A percentile compares a stretch with the other conserved stretches of the same genome.
phyloP scores from a whole-genome alignment of 2,113 vertebrate genomes.

The Gallinago undulata region DNA sequence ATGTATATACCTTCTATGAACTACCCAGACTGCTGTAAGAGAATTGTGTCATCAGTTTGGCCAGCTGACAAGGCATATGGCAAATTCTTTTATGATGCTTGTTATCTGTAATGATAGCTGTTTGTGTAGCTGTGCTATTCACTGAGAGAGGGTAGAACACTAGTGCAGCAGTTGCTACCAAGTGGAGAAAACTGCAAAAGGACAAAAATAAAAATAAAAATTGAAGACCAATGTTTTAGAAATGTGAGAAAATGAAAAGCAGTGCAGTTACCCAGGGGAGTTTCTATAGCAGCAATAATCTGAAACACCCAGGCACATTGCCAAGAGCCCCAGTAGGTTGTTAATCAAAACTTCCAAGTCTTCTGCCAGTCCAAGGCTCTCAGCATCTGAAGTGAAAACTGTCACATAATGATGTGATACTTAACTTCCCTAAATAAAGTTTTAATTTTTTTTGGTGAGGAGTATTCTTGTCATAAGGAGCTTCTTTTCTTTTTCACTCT shows the following conservation, averaged over 20 bases:
- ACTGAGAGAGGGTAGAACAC: not conserved
- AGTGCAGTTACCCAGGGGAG: slow-evolving; percentile 9
- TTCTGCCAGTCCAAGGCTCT: slow-evolving; percentile 47
- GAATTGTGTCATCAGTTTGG: not conserved
- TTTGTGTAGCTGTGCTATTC: slow-evolving; percentile 6
- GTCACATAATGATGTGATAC: slow-evolving; percentile 18
- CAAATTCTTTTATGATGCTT: slow-evolving; percentile 17
- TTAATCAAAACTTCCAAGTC: slow-evolving; percentile 51
- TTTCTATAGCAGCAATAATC: slow-evolving; percentile 47
- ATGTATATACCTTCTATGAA: not conserved
- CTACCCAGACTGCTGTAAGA: slow-evolving; percentile 1
- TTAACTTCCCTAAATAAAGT: not conserved
- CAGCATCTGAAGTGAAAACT: slow-evolving; percentile 12
- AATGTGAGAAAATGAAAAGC: slow-evolving; percentile 1
- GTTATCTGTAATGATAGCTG: slow-evolving; percentile 34
- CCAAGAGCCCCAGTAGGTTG: slow-evolving; percentile 41
- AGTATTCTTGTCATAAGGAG: not conserved
- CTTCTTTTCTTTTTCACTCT: not conserved
- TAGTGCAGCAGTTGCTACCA: slow-evolving; percentile 6
- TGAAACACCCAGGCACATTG: slow-evolving; percentile 23
- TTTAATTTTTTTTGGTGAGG: not conserved
- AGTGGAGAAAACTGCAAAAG: slow-evolving; percentile 19
- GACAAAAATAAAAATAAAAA: not conserved
- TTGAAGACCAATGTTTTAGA: slow-evolving; percentile 15
- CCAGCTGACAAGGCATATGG: slow-evolving; percentile 44